Evolutionary conservation across 2,113 vertebrate species (phyloP), one percentile per base, ranked within the genome.

Genomic region (Amblyopsis rosae): DNA sequence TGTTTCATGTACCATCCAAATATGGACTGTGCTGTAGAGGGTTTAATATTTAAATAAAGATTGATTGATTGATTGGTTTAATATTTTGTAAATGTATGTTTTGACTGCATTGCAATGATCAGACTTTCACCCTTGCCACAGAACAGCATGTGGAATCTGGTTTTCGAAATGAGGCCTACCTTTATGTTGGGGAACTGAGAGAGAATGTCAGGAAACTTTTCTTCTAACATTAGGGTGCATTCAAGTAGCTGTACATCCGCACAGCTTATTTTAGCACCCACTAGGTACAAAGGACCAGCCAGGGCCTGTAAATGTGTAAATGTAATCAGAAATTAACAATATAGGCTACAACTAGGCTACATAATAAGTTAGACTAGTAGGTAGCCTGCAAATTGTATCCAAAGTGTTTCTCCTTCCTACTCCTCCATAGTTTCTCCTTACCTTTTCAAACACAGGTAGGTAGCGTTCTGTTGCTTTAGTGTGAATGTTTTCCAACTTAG

Each of bases 401-500:
- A 26, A 26, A 26, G 26, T 26, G 26, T 1, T 26, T 26, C 26
- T 26, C 26, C 19, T 19, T 19, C 19, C 19, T 19, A 26, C 26
- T 26, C 26, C 2, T 26, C 26, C 26, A 26, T 26, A 26, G 26
- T 26, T 26, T 26, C 26, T 26, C 26, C 2, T 26, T 26, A 97
- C 95, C 94, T 96, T 96, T 85, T 98, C 95, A 86, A 91, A 96
- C 63, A 94, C 93, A 5, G 95, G 95, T 26, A 97, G 90, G 71
- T 92, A 95, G 70, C 94, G 92, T 12, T 81, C 86, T 26, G 80
- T 93, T 59, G 93, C 93, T 83, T 82, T 95, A 3, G 59, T 83
- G 4, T 92, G 60, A 48, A 96, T 82, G 4, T 72, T 69, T 0
- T 90, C 79, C 63, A 95, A 65, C 35, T 92, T 92, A 67, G 77